phyloP scores from a whole-genome alignment of 2,888 invertebrate species.

The Dasypogon diadema region DNA sequence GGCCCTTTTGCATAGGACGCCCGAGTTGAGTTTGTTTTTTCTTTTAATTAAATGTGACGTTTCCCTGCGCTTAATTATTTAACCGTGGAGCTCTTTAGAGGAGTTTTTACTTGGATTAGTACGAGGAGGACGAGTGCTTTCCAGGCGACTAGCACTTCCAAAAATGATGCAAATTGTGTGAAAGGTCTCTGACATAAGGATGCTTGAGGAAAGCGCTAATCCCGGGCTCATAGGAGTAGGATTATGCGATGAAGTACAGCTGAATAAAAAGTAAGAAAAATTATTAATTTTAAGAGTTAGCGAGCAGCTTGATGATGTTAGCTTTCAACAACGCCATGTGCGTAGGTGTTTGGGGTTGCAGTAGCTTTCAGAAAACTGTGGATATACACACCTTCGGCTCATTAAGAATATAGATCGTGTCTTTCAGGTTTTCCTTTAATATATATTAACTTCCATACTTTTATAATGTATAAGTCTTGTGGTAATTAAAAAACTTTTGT shows the following conservation, averaged over 20 bases:
- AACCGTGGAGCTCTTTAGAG: conserved; percentile 12
- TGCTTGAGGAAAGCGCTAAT: conserved; percentile 13
- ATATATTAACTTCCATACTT: too few species aligned
- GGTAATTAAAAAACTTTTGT: too few species aligned
- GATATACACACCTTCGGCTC: too few species aligned
- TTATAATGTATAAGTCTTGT: too few species aligned
- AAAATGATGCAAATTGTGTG: conserved; percentile 7
- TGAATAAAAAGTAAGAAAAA: not conserved
- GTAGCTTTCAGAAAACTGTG: too few species aligned
- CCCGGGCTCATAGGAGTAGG: not conserved
- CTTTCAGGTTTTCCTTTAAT: too few species aligned
- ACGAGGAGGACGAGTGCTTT: conserved; percentile 8
- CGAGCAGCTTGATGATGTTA: too few species aligned
- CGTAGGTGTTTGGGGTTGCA: too few species aligned
- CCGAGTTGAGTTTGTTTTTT: conserved; percentile 20
- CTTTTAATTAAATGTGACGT: conserved; percentile 44
- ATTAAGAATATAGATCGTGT: too few species aligned
- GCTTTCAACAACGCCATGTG: too few species aligned
- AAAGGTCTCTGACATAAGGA: not conserved
- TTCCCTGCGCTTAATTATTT: conserved; percentile 18
- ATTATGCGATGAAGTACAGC: not conserved
- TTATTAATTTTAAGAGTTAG: not conserved
- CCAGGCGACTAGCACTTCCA: conserved; percentile 5
- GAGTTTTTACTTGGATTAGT: conserved; percentile 3
- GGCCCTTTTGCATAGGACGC: not conserved